A percentile compares a stretch with the other conserved stretches of the same genome.
Conservation (phyloP, 2,113 vertebrate genomes). For the Anseranas semipalmata region DNA sequence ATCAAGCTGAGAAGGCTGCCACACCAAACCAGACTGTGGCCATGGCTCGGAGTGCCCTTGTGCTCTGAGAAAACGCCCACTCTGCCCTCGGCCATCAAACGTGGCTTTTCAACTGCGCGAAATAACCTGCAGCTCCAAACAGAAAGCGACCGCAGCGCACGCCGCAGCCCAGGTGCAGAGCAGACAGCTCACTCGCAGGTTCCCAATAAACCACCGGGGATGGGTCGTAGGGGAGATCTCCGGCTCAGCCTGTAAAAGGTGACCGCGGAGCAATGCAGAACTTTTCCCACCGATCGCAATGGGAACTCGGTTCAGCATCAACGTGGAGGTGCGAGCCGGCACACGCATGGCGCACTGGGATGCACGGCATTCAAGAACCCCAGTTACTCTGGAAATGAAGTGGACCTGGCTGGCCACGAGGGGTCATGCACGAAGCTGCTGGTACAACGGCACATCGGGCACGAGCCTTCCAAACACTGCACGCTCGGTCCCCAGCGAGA, state of each 20-base stretch:
- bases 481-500: accelerated
- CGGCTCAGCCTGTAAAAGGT: neutral
- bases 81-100: neutral
- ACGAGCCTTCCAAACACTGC: neutral
- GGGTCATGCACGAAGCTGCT: neutral
- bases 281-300: accelerated
- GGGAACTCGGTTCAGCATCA: accelerated
- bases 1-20: neutral
- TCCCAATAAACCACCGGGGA: neutral
- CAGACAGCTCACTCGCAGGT: neutral
- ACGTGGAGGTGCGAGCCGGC: accelerated
- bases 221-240: neutral
- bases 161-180: neutral
- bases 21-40: accelerated
- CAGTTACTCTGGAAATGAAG: accelerated
- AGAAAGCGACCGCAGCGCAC: neutral
- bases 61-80: neutral
- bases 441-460: neutral
- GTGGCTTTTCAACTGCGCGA: neutral
- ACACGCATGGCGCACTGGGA: accelerated
- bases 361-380: accelerated
- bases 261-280: neutral
- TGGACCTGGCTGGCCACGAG: accelerated
- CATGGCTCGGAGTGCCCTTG: neutral
- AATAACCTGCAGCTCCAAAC: neutral